These are phyloP conservation scores for Crypturellus tataupa DNA, from an alignment of 2,797 vertebrate species.

Conservation along the genomic window DNA sequence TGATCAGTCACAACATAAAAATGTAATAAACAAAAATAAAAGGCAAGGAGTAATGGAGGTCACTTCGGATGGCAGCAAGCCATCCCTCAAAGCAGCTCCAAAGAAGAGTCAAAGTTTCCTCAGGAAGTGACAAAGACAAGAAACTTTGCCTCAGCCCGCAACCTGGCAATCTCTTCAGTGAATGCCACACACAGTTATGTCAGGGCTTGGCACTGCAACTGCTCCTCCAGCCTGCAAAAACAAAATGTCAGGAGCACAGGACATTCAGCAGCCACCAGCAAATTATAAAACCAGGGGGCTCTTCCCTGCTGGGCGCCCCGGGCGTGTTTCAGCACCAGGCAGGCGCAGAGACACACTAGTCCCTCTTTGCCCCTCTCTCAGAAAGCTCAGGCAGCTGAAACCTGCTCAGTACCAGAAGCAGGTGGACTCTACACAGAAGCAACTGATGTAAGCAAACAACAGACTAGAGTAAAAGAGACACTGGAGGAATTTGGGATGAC, in stretches of 20 bases:
- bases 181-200: slow-evolving; percentile 50
- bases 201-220: slow-evolving; percentile 46
- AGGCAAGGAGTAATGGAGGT: slow-evolving; percentile 28
- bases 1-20: slow-evolving; percentile 36
- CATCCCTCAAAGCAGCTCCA: not conserved
- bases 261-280: slow-evolving; percentile 10
- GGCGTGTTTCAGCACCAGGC: not conserved
- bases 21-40: slow-evolving; percentile 44
- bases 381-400: accelerated
- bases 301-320: not conserved
- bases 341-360: not conserved
- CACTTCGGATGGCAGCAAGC: not conserved
- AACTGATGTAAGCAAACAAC: not conserved
- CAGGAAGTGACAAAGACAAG: slow-evolving; percentile 68
- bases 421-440: not conserved
- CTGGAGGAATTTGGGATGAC: not conserved
- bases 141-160: slow-evolving; percentile 45
- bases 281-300: slow-evolving; percentile 20
- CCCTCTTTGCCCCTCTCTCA: accelerated
- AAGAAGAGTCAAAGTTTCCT: slow-evolving; percentile 52
- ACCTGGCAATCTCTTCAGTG: not conserved
- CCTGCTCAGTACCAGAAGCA: not conserved
- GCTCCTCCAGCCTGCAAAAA: not conserved
- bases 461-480: not conserved
- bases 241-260: not conserved